These are phyloP conservation scores for Danionella cerebrum DNA, from an alignment of 2,113 vertebrate genomes.

Conservation along the genomic window DNA sequence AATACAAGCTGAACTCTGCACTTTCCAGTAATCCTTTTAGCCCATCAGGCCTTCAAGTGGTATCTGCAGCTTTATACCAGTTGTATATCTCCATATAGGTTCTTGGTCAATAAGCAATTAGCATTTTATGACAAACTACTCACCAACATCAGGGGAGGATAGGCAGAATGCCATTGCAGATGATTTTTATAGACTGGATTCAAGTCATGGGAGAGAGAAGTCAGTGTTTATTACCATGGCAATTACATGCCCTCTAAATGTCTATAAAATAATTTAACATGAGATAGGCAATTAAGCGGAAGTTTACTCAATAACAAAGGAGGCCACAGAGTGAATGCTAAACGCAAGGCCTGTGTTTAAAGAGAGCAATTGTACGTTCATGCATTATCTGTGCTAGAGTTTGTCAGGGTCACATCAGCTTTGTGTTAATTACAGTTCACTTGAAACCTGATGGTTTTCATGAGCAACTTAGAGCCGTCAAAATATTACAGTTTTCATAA, in stretches of 20 bases:
- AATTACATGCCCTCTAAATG: conserved; percentile 57
- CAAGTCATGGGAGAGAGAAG: conserved; percentile 60
- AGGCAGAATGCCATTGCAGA: conserved; percentile 55
- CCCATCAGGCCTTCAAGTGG: conserved; percentile 38
- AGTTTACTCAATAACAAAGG: conserved; percentile 48
- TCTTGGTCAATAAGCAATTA: conserved; percentile 71
- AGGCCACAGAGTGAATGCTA: conserved; percentile 24
- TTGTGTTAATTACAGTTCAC: too few relatives aligned
- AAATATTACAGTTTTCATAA: too few relatives aligned
- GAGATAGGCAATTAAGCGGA: conserved; percentile 54
- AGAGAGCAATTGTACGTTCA: not conserved
- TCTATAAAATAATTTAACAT: conserved; percentile 58
- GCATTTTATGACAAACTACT: conserved; percentile 69
- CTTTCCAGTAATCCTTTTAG: conserved; percentile 24
- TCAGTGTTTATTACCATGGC: conserved; percentile 64
- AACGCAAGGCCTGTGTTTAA: conserved; percentile 19
- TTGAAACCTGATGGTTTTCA: too few relatives aligned
- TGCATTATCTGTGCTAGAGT: not conserved
- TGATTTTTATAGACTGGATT: conserved; percentile 58
- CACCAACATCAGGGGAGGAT: conserved; percentile 46
- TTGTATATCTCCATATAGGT: conserved; percentile 49
- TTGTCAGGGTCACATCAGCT: too few relatives aligned
- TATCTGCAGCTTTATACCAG: conserved; percentile 42
- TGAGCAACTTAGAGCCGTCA: too few relatives aligned
- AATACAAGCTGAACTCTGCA: conserved; percentile 20